Percentiles rank a stretch among this genome's conserved stretches.
These are phyloP conservation scores for Torymus aiolomorphi DNA, from an alignment of 2,888 invertebrate genomes.

Conservation along the genomic window DNA sequence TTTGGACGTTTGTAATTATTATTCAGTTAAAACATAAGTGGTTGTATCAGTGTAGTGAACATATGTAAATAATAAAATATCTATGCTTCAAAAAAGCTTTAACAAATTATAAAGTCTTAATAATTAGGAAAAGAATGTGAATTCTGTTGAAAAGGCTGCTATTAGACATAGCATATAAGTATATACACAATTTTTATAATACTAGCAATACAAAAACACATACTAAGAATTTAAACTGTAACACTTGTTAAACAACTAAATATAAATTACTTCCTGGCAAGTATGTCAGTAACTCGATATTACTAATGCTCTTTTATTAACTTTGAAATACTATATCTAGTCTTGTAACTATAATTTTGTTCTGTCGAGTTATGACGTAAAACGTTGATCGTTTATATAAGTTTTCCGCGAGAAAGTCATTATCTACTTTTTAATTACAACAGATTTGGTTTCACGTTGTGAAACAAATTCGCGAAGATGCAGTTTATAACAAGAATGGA, in stretches of 20 bases:
- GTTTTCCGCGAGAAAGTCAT: constrained; percentile 3
- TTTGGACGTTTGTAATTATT: no score
- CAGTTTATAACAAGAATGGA: no score
- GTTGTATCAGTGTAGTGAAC: no score
- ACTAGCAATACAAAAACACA: no score
- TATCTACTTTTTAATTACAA: constrained; percentile 16
- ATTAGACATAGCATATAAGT: no score
- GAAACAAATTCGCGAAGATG: not conserved
- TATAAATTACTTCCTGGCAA: constrained; percentile 41
- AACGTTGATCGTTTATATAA: constrained; percentile 30
- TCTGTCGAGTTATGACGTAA: constrained; percentile 8
- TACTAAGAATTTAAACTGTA: not conserved
- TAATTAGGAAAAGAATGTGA: no score
- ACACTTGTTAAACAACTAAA: not conserved
- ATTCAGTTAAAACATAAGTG: no score
- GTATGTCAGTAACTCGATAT: constrained; percentile 29
- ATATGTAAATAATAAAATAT: no score
- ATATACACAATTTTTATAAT: no score
- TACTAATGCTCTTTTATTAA: constrained; percentile 46
- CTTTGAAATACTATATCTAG: constrained; percentile 38
- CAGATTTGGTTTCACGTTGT: constrained; percentile 10
- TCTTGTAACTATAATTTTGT: not conserved
- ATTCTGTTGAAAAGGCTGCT: no score
- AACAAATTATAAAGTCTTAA: no score
- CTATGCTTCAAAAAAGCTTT: no score